These are phyloP conservation scores for Ditylenchus dipsaci DNA, from an alignment of 1,140 invertebrate species.

Conservation along the genomic window DNA sequence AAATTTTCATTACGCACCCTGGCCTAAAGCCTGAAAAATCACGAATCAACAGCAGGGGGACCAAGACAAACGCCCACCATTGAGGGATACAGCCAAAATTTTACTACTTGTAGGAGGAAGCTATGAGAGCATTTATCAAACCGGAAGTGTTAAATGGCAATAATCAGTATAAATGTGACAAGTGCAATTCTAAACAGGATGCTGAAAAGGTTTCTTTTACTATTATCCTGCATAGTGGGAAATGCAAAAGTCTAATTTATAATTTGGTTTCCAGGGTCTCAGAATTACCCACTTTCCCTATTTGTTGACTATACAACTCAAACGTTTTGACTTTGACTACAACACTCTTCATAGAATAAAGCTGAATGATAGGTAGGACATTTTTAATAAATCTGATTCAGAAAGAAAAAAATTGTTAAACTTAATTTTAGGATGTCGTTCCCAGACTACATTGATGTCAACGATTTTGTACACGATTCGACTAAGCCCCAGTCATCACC, in stretches of 20 bases:
- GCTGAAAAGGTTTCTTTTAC: conserved; percentile 70
- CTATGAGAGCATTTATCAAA: conserved; percentile 76
- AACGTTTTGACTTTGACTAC: conserved; percentile 86
- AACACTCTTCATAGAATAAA: conserved; percentile 79
- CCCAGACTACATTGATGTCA: conserved; percentile 75
- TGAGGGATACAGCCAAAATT: no score
- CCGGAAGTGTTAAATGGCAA: conserved; percentile 78
- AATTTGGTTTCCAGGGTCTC: conserved; percentile 64
- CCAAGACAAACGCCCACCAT: no score
- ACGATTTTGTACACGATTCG: conserved; percentile 67
- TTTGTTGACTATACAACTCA: conserved; percentile 78
- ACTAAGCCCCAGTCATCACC: conserved; percentile 50
- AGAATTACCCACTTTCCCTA: conserved; percentile 84
- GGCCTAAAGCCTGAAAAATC: no score
- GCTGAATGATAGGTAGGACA: conserved; percentile 77
- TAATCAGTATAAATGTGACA: conserved; percentile 84
- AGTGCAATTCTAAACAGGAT: conserved; percentile 80
- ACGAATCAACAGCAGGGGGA: no score
- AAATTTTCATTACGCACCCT: no score
- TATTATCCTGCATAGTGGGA: no score
- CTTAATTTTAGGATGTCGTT: conserved; percentile 71
- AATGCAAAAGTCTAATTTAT: no score
- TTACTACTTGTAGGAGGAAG: conserved; percentile 81
- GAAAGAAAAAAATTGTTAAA: background rate
- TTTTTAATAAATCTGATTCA: background rate